Base-by-base conservation (phyloP, 1,140 invertebrate species). In the Habropoda laboriosa region DNA sequence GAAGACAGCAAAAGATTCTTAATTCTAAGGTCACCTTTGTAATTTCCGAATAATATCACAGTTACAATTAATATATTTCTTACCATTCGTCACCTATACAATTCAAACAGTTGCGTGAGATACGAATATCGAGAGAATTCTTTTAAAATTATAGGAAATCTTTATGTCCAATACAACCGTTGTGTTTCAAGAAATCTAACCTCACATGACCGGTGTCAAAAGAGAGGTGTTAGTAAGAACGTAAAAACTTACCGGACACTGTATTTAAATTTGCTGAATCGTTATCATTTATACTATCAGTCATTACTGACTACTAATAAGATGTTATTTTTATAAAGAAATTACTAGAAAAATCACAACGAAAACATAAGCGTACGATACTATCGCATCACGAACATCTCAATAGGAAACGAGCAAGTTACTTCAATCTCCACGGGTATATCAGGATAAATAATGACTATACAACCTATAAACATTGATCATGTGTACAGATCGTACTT, bases 231-330 rank as follows among this genome's bases (percentile, higher is more conserved):
- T 2, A 13, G 8, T 0, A 16, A 13, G 24, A n/a, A 30, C 38
- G 1, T 8, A 24, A 74, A 35, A 64, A 61, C 76, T 86, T 72
- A 87, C 87, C 78, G 2, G 84, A 80, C 68, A 71, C 70, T 12
- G 79, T 35, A 6, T 71, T 84, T 21, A 86, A 74, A 13, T 49
- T 61, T 4, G 64, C 64, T 5, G 58, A 58, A 40, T 86, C 73
- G 8, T 79, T 72, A 2, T 79, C 77, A 16, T 42, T 63, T 27
- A 75, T 72, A 35, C 68, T 72, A 45, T 86, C 79, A 16, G 80
- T 88, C 81, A 87, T 87, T 57, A 35, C 80, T 63, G 51, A 10
- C 12, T 55, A 13, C 51, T 30, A 38, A 40, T 5, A 32, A 49
- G 3, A 0, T 16, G 5, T 53, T 63, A 72, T 32, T 47, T 38